phyloP scores from a whole-genome alignment of 2,888 invertebrate genomes.

The Pyralis farinalis region DNA sequence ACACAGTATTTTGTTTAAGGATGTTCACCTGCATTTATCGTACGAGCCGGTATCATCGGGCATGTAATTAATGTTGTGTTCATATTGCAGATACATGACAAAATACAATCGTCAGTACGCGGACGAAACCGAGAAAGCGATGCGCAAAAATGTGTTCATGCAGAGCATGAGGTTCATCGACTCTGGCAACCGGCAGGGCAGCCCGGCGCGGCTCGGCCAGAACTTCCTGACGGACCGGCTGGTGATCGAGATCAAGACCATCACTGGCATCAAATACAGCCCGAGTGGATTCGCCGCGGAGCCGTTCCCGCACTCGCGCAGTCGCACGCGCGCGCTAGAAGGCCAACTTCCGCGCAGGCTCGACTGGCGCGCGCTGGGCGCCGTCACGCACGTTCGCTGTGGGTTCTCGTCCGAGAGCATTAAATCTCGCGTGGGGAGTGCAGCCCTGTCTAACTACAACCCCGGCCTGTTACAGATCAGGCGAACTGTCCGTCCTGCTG shows the following conservation, averaged over 20 bases:
- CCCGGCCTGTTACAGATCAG: slow-evolving; percentile 40
- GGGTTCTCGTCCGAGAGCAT: slow-evolving; percentile 20
- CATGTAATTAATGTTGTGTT: no score
- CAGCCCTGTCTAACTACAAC: background rate
- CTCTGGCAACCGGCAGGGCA: slow-evolving; percentile 58
- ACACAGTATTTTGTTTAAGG: background rate
- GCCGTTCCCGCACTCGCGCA: slow-evolving; percentile 43
- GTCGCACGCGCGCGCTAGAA: slow-evolving; percentile 28
- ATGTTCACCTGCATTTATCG: no score
- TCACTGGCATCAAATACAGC: slow-evolving; percentile 36
- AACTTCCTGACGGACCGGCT: slow-evolving; percentile 56
- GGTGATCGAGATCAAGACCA: slow-evolving; percentile 37
- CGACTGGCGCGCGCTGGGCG: slow-evolving; percentile 62
- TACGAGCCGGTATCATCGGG: no score
- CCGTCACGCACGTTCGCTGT: slow-evolving; percentile 58
- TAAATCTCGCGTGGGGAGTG: background rate
- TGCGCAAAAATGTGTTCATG: slow-evolving; percentile 53
- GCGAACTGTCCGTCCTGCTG: slow-evolving; percentile 59
- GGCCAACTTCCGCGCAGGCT: slow-evolving; percentile 45
- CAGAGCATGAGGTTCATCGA: slow-evolving; percentile 45
- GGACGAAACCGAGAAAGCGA: slow-evolving; percentile 50
- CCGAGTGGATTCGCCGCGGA: slow-evolving; percentile 24
- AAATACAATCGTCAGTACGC: slow-evolving; percentile 41
- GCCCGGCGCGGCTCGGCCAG: slow-evolving; percentile 39
- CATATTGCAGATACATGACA: slow-evolving; percentile 37